A percentile compares a stretch with the other conserved stretches of the same genome.
These are phyloP conservation scores for Pseudobourletiella spinata DNA, from an alignment of 1,140 invertebrate genomes.

Conservation along the genomic window DNA sequence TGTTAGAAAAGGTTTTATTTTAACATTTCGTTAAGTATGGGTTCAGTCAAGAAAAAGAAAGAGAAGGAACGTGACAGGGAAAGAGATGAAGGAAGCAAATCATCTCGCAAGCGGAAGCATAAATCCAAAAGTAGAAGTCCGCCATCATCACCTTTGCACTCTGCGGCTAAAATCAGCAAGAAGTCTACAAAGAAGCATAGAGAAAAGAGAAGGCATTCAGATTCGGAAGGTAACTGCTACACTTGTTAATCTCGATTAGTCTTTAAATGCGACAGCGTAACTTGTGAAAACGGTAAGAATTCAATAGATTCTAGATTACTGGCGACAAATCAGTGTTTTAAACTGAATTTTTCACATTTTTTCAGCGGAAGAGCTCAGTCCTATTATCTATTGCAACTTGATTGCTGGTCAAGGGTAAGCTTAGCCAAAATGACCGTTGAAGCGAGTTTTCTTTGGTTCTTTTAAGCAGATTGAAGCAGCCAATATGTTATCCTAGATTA, in stretches of 20 bases:
- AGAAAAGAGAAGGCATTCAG: conserved; percentile 19
- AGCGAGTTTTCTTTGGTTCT: background rate
- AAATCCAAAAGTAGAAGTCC: conserved; percentile 10
- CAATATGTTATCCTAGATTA: background rate
- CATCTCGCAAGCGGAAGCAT: conserved; percentile 9
- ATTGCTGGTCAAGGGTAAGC: conserved; percentile 1
- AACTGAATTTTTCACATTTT: background rate
- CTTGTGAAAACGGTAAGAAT: background rate
- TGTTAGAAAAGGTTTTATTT: too few relatives aligned
- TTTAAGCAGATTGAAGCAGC: background rate
- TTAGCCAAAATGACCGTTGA: conserved; percentile 10
- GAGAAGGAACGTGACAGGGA: conserved; percentile 30
- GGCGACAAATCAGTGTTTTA: background rate
- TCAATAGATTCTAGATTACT: background rate
- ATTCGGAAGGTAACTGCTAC: conserved; percentile 8
- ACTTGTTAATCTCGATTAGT: background rate
- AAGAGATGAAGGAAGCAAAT: conserved; percentile 11
- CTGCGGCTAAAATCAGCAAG: conserved; percentile 8
- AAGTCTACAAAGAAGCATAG: conserved; percentile 12
- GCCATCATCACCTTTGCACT: background rate
- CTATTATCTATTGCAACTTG: background rate
- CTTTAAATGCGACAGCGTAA: background rate
- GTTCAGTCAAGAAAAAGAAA: conserved; percentile 36
- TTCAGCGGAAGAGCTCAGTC: background rate
- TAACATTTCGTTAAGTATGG: too few relatives aligned